These are phyloP conservation scores for Phocoena phocoena DNA, from an alignment of 2,113 vertebrate genomes.

Conservation along the genomic window DNA sequence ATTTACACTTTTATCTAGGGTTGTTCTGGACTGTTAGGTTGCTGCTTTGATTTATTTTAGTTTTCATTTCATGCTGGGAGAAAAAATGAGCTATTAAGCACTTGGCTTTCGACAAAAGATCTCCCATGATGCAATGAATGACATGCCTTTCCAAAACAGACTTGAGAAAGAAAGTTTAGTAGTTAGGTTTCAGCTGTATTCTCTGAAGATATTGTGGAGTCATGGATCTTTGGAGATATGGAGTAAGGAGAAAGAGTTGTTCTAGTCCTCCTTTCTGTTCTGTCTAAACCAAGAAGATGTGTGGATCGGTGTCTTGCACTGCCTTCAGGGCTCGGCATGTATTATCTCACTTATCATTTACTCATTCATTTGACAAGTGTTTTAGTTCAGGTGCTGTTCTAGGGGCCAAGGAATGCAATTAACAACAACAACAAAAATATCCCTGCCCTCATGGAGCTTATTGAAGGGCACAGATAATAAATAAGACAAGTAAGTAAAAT, in stretches of 20 bases:
- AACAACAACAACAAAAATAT: not conserved
- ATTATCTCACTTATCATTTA: not conserved
- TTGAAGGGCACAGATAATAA: not conserved
- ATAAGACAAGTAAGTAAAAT: not conserved
- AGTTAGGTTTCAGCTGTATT: not conserved
- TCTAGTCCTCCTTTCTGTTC: not conserved
- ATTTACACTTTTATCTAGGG: slow-evolving; percentile 33
- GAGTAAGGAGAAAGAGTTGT: not conserved
- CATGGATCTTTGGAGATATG: not conserved
- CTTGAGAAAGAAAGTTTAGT: not conserved
- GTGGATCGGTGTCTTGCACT: not conserved
- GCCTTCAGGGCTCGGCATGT: not conserved
- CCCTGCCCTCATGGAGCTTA: not conserved
- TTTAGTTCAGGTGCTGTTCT: not conserved
- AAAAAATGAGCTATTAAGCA: slow-evolving; percentile 43
- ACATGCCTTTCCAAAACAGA: not conserved
- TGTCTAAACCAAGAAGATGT: not conserved
- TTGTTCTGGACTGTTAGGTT: slow-evolving; percentile 29
- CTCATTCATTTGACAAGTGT: not conserved
- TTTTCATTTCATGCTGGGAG: slow-evolving; percentile 53
- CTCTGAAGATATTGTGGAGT: not conserved
- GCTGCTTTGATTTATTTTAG: slow-evolving; percentile 65
- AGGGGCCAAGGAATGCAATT: not conserved
- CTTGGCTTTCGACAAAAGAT: slow-evolving; percentile 42
- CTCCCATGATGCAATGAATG: not conserved